These are phyloP conservation scores for Andrena praecox DNA, from an alignment of 2,888 invertebrate species.

Conservation along the genomic window DNA sequence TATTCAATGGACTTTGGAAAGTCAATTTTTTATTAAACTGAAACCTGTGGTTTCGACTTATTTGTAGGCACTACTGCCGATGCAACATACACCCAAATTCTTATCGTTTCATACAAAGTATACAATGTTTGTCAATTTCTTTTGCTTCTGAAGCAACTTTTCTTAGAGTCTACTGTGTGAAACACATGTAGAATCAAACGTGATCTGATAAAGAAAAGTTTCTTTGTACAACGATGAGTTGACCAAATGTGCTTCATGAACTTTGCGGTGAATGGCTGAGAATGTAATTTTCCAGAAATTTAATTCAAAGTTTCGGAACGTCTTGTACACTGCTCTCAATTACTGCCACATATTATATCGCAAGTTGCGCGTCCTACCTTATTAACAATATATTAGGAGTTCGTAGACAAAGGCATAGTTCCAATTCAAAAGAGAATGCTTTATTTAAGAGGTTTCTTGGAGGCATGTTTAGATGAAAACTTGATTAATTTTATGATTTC, in stretches of 20 bases:
- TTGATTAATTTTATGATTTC: slow-evolving; percentile 23
- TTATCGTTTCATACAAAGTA: not conserved
- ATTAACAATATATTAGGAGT: slow-evolving; percentile 45
- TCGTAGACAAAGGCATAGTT: slow-evolving; percentile 37
- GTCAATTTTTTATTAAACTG: not conserved
- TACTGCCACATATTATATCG: slow-evolving; percentile 37
- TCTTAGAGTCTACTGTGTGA: not conserved
- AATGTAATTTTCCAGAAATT: slow-evolving; percentile 52
- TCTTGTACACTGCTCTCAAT: slow-evolving; percentile 48
- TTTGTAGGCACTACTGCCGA: not conserved
- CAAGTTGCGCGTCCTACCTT: slow-evolving; percentile 41
- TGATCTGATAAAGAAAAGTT: slow-evolving; percentile 20
- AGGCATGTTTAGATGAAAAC: slow-evolving; percentile 43
- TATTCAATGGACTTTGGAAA: not conserved
- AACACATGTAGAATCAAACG: not conserved
- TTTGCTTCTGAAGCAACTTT: not conserved
- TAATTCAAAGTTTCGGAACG: slow-evolving; percentile 53
- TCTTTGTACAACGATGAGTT: slow-evolving; percentile 22
- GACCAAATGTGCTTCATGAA: slow-evolving; percentile 35
- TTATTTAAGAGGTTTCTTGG: slow-evolving; percentile 13
- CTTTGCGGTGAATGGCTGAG: slow-evolving; percentile 43
- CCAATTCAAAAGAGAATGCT: slow-evolving; percentile 42
- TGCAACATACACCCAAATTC: not conserved
- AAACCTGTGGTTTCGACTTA: not conserved
- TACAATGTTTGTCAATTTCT: not conserved